Base-by-base conservation (phyloP, 2,113 vertebrate species). In the Patagioenas fasciata region DNA sequence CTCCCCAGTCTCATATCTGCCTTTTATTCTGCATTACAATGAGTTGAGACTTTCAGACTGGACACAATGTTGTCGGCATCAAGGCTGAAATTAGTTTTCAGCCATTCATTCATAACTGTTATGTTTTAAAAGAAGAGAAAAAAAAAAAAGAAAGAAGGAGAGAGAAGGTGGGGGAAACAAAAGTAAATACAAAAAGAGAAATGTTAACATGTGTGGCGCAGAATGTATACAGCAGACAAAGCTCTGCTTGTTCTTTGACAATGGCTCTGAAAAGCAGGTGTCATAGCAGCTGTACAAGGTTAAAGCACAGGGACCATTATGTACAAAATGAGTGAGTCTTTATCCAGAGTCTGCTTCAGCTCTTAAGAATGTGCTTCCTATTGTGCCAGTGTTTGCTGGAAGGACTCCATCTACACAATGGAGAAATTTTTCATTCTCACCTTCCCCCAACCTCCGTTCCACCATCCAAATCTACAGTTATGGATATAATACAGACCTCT, bases 401-500 rank as follows among this genome's bases (percentile, higher is more conserved):
- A 98, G 97, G 95, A 97, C 97, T 97, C 93, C 26, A 93, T 93
- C 85, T 90, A 86, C 29, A 96, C 95, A 95, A 96, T 96, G 91
- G 95, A 94, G 94, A 96, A 98, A 97, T 92, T 65, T 57, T 91
- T 97, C 47, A 15, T 94, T 97, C 95, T 97, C 96, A 98, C 97
- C 96, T 97, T 97, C 96, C 96, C 95, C 95, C 96, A 96, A 95
- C 95, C 97, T 97, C 96, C 32, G 15, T 95, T 96, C 96, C 96
- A 97, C 97, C 94, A 93, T 97, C 97, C 75, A 84, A 97, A 97
- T 97, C 97, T 96, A 88, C 95, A 72, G 92, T 97, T 96, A 98
- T 96, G 97, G 97, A 97, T 98, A 98, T 98, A 97, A 98, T 97
- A 95, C 93, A 62, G 97, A 98, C 97, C 97, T 98, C 97, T 97